Evolutionary conservation across 2,888 invertebrate genomes (phyloP).

Genomic region (Aleiodes leptofemur): DNA sequence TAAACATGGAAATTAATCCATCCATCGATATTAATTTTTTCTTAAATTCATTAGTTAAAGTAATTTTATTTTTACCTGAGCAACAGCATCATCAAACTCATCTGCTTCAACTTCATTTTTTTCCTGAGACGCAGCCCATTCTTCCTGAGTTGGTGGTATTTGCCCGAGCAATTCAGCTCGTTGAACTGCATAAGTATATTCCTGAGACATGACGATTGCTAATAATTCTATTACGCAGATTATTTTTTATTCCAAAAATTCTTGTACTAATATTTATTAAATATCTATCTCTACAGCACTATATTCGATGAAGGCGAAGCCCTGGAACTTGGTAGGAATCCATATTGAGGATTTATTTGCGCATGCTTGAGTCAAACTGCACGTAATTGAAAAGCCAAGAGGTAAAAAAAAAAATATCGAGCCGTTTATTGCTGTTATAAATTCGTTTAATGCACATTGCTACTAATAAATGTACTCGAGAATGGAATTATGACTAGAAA

Average conservation of each 20-base stretch:
- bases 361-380: background rate
- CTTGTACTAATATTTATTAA: slow-evolving; percentile 34
- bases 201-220: slow-evolving; percentile 63
- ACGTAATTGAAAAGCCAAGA: too few species aligned
- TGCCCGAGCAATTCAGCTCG: slow-evolving; percentile 87
- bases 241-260: slow-evolving; percentile 24
- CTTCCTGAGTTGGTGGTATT: slow-evolving; percentile 81
- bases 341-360: slow-evolving; percentile 20
- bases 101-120: slow-evolving; percentile 49
- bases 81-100: slow-evolving; percentile 58
- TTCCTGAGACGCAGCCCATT: slow-evolving; percentile 73
- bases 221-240: background rate
- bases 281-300: slow-evolving; percentile 45
- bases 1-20: too few species aligned
- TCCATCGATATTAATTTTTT: background rate
- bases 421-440: too few species aligned
- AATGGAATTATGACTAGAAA: too few species aligned
- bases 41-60: slow-evolving; percentile 8
- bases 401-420: too few species aligned
- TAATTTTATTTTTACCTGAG: slow-evolving; percentile 57
- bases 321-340: slow-evolving; percentile 48
- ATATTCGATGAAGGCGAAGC: slow-evolving; percentile 42
- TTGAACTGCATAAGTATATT: slow-evolving; percentile 86
- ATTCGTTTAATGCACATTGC: too few species aligned
- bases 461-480: too few species aligned